Base-by-base conservation (phyloP, 2,113 vertebrate genomes). In the Chaetura pelagica region DNA sequence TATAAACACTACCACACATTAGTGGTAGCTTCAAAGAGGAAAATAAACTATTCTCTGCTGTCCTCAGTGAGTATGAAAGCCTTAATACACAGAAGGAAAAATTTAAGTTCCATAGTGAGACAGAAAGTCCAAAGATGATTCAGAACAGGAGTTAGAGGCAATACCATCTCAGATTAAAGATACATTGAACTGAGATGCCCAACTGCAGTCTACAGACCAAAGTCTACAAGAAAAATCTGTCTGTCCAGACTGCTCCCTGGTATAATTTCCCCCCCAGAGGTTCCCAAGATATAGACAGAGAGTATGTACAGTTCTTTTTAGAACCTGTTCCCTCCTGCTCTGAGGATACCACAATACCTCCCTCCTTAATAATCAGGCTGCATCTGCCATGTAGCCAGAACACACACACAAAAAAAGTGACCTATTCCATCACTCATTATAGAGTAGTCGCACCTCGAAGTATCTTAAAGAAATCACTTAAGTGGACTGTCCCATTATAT, bases 241-340 rank as follows among this genome's bases (percentile, higher is more conserved):
- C 35, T 87, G 21, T 23, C 58, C 1, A 4, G 40, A 49, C 38
- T 35, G 30, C 18, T 61, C 10, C 40, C 44, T 10, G 14, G 20
- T 27, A 69, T 19, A 0, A 8, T n/a, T 83, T 83, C 17, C 46
- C n/a, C 46, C n/a, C 42, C 46, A 57, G 13, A 88, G 14, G 2
- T 14, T 71, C 30, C 19, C 26, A 58, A 35, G 12, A 40, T 21
- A 54, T 1, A 64, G 44, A 15, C 55, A 81, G 30, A 57, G 29
- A 59, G 24, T 0, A 0, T 0, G 7, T 15, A 44, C 10, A 59
- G 30, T 16, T 76, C 63, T 26, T 80, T 8, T 35, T 30, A 71
- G 89, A 87, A 71, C 10, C 30, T 32, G 10, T 21, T 64, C 11
- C 58, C 64, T 44, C 30, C 11, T 78, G 22, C 24, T 73, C 23